Base-by-base conservation (phyloP, 2,797 vertebrate species). In the Natrix natrix region DNA sequence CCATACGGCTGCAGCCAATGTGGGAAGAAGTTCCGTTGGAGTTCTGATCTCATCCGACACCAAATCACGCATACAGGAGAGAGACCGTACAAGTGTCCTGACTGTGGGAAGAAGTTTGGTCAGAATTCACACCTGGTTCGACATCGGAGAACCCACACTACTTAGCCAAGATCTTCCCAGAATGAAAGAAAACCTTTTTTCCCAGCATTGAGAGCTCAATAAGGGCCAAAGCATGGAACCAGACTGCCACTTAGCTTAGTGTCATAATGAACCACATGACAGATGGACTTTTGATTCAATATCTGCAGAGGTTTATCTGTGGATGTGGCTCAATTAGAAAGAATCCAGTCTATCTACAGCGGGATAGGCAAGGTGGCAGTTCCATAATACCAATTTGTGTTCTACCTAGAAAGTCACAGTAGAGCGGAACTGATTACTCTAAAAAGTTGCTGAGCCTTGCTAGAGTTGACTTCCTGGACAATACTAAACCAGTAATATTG, bases 81-180 rank as follows among this genome's bases (percentile, higher is more conserved):
- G 26, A 93, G 94, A 74, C 94, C 94, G 2, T 94, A 93, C 6
- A 91, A 93, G 32, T 94, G 94, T 66, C 88, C 94, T 1, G 92
- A 93, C n/a, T 94, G 94, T 0, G 92, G 92, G 60, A 94, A 94
- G 78, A 94, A 93, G 43, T 94, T 94, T 12, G 94, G 94, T 61
- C 94, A 94, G 92, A 94, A 92, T 32, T 94, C 94, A 8, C 94
- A 94, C 90, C 63, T 94, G 43, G 92, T 93, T 12, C 92, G 94
- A 24, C 94, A 94, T 59, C 94, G 92, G 14, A 93, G 94, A 54
- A 94, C 94, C 90, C 94, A 94, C 90, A 93, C 94, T 12, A 93
- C 90, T 91, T 91, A 91, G 59, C 59, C 13, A 37, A 89, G 48
- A 16, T 56, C 66, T 43, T 93, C 24, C 87, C 24, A 5, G n/a